These are phyloP conservation scores for Melanotaenia nigrans DNA, from an alignment of 2,797 vertebrate genomes.

Conservation along the genomic window DNA sequence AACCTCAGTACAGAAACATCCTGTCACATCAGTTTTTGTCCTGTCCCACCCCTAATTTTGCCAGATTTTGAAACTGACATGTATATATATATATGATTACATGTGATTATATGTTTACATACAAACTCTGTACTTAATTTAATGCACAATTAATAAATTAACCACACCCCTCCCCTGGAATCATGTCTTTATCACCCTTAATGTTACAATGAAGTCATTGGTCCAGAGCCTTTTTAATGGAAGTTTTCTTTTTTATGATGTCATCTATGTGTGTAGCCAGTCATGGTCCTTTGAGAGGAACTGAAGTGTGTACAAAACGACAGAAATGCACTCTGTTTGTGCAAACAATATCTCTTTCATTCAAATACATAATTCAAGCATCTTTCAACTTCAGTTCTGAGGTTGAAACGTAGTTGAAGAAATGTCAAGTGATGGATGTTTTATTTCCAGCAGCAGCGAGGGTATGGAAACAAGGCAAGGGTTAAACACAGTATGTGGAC, in stretches of 20 bases:
- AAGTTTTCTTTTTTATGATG: conserved; percentile 27
- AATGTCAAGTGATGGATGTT: conserved; percentile 57
- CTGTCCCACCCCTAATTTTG: too few relatives aligned
- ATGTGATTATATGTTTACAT: not conserved
- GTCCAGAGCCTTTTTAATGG: conserved; percentile 26
- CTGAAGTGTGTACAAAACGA: conserved; percentile 34
- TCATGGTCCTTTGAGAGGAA: conserved; percentile 24
- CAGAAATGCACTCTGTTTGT: conserved; percentile 51
- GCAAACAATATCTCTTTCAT: conserved; percentile 60
- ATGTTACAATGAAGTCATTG: conserved; percentile 39
- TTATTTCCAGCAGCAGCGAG: conserved; percentile 39
- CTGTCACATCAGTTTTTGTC: not conserved
- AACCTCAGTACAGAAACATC: not conserved
- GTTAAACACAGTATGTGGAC: conserved; percentile 47
- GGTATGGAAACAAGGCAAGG: conserved; percentile 50
- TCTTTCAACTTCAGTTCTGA: conserved; percentile 73
- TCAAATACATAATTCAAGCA: conserved; percentile 66
- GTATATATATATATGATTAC: not conserved
- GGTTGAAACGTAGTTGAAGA: conserved; percentile 65
- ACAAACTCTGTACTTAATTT: conserved; percentile 40
- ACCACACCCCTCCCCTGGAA: conserved; percentile 33
- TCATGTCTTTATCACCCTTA: conserved; percentile 45
- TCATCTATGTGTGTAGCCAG: conserved; percentile 9
- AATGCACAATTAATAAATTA: conserved; percentile 44
- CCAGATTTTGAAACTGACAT: not conserved